Base-by-base conservation (phyloP, 2,113 vertebrate species). In the Menidia beryllina region DNA sequence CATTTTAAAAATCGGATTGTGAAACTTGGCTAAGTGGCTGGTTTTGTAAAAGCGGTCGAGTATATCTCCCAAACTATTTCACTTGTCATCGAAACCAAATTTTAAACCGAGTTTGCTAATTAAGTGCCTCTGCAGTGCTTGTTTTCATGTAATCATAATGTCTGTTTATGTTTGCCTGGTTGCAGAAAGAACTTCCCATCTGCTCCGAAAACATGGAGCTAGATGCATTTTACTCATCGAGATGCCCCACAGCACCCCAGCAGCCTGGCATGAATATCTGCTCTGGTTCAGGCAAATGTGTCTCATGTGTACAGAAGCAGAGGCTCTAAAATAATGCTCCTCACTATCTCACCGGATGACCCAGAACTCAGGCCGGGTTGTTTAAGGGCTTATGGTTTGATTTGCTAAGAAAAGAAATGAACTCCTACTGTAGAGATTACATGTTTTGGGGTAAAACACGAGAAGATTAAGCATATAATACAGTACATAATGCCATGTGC, bases 371-470 rank as follows among this genome's bases (percentile, higher is more conserved):
- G 69, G 61, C 51, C 50, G 38, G 68, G 79, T 77, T 81, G 72
- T 86, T 86, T 43, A 79, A 65, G 63, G 75, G 81, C 80, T 91
- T 86, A 89, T 41, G 17, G 30, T 52, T 36, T 63, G 71, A 83
- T 89, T 82, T 87, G 49, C 57, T 70, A 56, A 72, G 84, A 72
- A 59, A 69, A 76, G 57, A 63, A 81, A 72, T 74, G 80, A n/a
- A 78, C 80, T 81, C 81, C 80, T 48, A 77, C 80, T 80, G 75
- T 64, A 60, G 85, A 86, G 78, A 84, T 85, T 74, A 88, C 67
- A 77, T 64, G 61, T 72, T 84, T 79, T 83, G 71, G 75, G 74
- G 79, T 38, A 51, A 54, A 83, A 85, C 78, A 81, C 79, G 79
- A 73, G 69, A 75, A 64, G 75, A 86, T 90, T 87, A 85, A 73